Percentiles rank a stretch among this genome's conserved stretches.
Evolutionary conservation across 35 echinoderm and acorn worm species (phyloP).

Genomic region (Hemicentrotus pulcherrimus): DNA sequence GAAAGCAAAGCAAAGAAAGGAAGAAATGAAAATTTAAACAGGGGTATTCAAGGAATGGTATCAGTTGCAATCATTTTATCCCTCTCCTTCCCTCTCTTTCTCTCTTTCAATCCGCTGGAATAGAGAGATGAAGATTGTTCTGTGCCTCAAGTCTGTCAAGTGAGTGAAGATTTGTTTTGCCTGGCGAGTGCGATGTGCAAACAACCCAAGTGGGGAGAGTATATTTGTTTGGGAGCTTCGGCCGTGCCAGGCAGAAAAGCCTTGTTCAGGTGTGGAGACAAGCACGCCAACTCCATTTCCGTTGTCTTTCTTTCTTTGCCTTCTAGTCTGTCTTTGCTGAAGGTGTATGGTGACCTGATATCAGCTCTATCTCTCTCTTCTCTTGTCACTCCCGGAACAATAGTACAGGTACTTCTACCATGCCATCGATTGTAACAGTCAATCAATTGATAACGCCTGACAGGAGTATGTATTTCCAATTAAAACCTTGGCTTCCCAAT

Average conservation of each 20-base stretch:
- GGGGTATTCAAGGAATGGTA: conserved; percentile 9
- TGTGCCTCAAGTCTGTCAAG: conserved; percentile 21
- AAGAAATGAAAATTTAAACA: conserved; percentile 22
- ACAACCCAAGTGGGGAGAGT: conserved; percentile 31
- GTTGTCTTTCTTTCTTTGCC: conserved; percentile 26
- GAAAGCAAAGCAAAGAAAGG: conserved; percentile 21
- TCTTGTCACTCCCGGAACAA: background rate
- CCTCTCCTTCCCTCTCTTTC: background rate
- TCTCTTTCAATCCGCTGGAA: conserved; percentile 7
- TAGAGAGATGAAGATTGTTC: background rate
- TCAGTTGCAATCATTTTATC: conserved; percentile 39
- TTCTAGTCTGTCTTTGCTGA: background rate
- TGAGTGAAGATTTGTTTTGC: conserved; percentile 42
- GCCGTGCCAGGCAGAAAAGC: conserved; percentile 21
- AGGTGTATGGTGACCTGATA: conserved; percentile 10
- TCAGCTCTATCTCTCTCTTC: background rate
- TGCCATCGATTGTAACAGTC: conserved; percentile 5
- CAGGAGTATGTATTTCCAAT: conserved; percentile 4
- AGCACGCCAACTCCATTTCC: background rate
- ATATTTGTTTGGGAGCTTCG: conserved; percentile 44
- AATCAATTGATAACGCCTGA: background rate
- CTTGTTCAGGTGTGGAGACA: background rate
- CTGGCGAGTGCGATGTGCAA: conserved; percentile 31
- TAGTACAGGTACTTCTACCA: background rate
- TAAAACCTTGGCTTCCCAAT: background rate